Percentiles rank a stretch among this genome's conserved stretches.
Conservation (phyloP, 2,888 invertebrate genomes). For the Caenorhabditis parvicauda region DNA sequence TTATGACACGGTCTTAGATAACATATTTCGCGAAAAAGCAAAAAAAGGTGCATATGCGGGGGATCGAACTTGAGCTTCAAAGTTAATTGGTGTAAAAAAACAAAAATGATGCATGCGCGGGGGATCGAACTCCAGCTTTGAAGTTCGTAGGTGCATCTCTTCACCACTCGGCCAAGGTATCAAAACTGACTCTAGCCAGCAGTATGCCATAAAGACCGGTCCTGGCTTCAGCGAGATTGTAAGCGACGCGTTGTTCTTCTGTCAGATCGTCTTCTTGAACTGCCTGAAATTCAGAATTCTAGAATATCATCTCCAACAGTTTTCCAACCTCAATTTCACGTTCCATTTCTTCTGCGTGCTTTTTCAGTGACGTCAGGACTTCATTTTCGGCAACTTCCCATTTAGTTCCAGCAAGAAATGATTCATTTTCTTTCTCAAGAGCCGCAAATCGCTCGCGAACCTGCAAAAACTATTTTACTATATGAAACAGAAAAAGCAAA, state of each 20-base stretch:
- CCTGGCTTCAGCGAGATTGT: slow-evolving; percentile 10
- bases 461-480: not conserved
- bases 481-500: not conserved
- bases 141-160: too few relatives aligned
- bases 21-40: too few relatives aligned
- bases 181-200: slow-evolving; percentile 15
- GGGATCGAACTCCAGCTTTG: too few relatives aligned
- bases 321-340: not conserved
- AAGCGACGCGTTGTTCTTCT: not conserved
- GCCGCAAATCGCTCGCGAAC: not conserved
- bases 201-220: slow-evolving; percentile 21
- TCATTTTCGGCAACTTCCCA: not conserved
- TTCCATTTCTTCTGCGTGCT: not conserved
- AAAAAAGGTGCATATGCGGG: too few relatives aligned
- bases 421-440: not conserved
- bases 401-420: not conserved
- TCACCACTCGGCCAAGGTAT: not conserved
- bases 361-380: not conserved
- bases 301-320: not conserved
- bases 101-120: too few relatives aligned
- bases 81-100: too few relatives aligned
- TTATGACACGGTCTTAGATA: too few relatives aligned
- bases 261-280: not conserved
- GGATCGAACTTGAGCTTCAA: too few relatives aligned
- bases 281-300: not conserved